Evolutionary conservation across 2,888 invertebrate genomes (phyloP).

Genomic region (Bhutanitis thaidina): DNA sequence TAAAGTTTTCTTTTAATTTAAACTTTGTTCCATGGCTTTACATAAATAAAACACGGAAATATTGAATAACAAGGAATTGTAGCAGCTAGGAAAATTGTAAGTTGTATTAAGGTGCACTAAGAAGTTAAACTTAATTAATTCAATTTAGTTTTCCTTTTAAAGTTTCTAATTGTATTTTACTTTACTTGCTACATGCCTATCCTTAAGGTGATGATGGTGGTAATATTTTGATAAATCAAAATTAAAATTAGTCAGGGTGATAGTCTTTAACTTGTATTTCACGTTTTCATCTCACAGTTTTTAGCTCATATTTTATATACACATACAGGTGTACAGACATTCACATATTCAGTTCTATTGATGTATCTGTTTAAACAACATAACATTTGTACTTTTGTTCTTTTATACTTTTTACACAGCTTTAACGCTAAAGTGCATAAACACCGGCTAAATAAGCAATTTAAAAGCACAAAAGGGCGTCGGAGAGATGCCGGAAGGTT

Average conservation of each 20-base stretch:
- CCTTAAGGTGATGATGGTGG: too few relatives aligned
- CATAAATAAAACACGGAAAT: slow-evolving; percentile 9
- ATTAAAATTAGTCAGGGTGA: too few relatives aligned
- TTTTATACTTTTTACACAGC: not conserved
- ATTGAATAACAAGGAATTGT: slow-evolving; percentile 8
- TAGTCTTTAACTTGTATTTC: too few relatives aligned
- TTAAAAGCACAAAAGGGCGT: slow-evolving; percentile 19
- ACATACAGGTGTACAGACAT: too few relatives aligned
- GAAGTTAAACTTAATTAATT: not conserved
- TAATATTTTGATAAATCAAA: too few relatives aligned
- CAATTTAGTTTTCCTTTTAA: not conserved
- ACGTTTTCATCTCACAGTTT: too few relatives aligned
- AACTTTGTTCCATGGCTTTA: slow-evolving; percentile 16
- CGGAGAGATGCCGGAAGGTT: slow-evolving; percentile 20
- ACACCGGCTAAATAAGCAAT: slow-evolving; percentile 19
- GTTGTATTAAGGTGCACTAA: not conserved
- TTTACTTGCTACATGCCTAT: too few relatives aligned
- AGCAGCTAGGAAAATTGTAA: slow-evolving; percentile 1
- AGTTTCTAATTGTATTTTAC: too few relatives aligned
- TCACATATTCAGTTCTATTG: too few relatives aligned
- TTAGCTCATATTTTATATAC: too few relatives aligned
- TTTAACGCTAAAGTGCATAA: slow-evolving; percentile 6
- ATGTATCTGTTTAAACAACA: too few relatives aligned
- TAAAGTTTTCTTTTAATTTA: slow-evolving; percentile 21
- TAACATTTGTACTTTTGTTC: not conserved